Evolutionary conservation across 2,888 invertebrate genomes (phyloP), one percentile per base, ranked within the genome.

Genomic region (Ceraclea dissimilis): DNA sequence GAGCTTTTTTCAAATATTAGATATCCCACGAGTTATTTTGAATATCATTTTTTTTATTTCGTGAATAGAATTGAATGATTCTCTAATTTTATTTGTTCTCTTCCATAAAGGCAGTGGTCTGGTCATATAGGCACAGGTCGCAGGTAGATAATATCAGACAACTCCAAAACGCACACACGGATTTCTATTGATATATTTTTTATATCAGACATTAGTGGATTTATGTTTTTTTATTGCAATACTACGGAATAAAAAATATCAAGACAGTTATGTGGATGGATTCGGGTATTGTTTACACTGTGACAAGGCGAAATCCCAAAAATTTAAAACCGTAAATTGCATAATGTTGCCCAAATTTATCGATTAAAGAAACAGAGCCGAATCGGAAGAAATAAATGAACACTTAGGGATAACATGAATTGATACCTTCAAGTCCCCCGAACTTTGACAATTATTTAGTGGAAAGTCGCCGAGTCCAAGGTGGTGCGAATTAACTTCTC

Each of bases 281-380:
- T 43, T 43, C 17, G 48, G 21, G 33, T 58, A 56, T 46, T 60
- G 60, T 60, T 60, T 60, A 60, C 60, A 60, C 56, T 60, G 60
- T 60, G 60, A 60, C 60, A 52, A 56, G 48, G 58, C 58, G 46
- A 60, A 55, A 60, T 60, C 20, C 52, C 50, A 13, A 53, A 60
- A 58, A 56, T 44, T 52, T 51, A 56, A 60, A 60, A 60, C 60
- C 58, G 60, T 60, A 60, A 60, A 60, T 60, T 60, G 60, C 58
- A 57, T 56, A 58, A 58, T 46, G 43, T 56, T 56, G 34, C 43
- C 54, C 51, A 31, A 5, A 49, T 33, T 46, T 49, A 43, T 43
- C 22, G 34, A 21, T 47, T 56, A 51, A 16, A 18, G 50, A 16
- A 49, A 44, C 50, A 39, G 39, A 54, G 33, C 13, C 43, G 55